Percentiles rank a stretch among this genome's conserved stretches.
Evolutionary conservation across 2,888 invertebrate species (phyloP).

Genomic region (Osedax fenrisi): DNA sequence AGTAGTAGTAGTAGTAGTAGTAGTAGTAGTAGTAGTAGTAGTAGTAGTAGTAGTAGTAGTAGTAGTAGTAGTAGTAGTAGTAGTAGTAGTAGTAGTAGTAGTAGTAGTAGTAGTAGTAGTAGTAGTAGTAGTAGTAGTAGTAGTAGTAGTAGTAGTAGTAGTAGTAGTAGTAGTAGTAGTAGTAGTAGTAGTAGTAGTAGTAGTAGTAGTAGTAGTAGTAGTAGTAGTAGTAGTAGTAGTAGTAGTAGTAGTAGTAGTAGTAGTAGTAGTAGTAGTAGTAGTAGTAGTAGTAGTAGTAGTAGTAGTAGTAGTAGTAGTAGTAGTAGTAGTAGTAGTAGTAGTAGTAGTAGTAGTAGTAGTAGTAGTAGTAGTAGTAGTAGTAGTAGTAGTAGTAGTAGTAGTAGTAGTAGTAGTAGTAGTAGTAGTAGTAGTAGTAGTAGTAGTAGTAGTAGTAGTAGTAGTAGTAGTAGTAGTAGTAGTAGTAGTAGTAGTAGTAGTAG

Average conservation of each 20-base stretch:
- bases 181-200: slow-evolving; percentile 9
- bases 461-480: no score
- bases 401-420: no score
- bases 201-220: slow-evolving; percentile 22
- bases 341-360: slow-evolving; percentile 12
- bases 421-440: no score
- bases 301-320: slow-evolving; percentile 21
- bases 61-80: slow-evolving; percentile 18
- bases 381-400: no score
- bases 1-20: slow-evolving; percentile 22
- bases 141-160: slow-evolving; percentile 12
- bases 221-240: slow-evolving; percentile 20
- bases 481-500: no score
- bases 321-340: slow-evolving; percentile 14
- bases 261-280: slow-evolving; percentile 18
- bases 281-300: slow-evolving; percentile 20
- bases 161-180: slow-evolving; percentile 13
- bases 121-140: slow-evolving; percentile 14
- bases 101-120: slow-evolving; percentile 21
- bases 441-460: no score
- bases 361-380: slow-evolving; percentile 14
- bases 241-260: slow-evolving; percentile 21
- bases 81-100: slow-evolving; percentile 20
- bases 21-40: slow-evolving; percentile 20
- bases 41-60: slow-evolving; percentile 21